Evolutionary conservation across 2,888 invertebrate species (phyloP).

Genomic region (Electrophaes corylata): DNA sequence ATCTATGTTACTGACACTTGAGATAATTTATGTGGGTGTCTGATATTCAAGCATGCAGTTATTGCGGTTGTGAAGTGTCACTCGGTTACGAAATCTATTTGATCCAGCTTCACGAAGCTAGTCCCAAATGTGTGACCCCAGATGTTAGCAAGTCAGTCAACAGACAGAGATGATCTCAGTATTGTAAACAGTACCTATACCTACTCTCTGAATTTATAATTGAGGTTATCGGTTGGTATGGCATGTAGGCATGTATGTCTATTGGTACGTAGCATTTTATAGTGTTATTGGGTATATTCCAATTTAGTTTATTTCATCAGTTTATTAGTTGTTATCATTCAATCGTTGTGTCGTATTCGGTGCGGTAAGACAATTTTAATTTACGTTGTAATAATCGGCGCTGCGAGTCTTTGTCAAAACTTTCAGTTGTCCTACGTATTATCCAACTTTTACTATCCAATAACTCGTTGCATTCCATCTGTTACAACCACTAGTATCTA

Average conservation of each 20-base stretch:
- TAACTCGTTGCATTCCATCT: slow-evolving; percentile 21
- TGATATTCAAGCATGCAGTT: slow-evolving; percentile 29
- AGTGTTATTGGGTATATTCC: not conserved
- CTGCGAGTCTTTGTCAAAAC: slow-evolving; percentile 12
- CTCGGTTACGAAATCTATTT: slow-evolving; percentile 31
- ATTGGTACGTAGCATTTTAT: not conserved
- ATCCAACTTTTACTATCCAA: slow-evolving; percentile 20
- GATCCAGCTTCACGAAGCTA: slow-evolving; percentile 7
- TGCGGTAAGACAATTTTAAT: slow-evolving; percentile 1
- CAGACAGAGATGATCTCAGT: slow-evolving; percentile 50
- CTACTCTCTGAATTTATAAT: slow-evolving; percentile 22
- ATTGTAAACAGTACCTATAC: slow-evolving; percentile 40
- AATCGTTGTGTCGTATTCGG: not conserved
- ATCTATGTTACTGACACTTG: not conserved
- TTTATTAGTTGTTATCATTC: not conserved
- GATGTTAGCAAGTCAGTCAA: slow-evolving; percentile 22
- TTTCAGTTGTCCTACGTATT: slow-evolving; percentile 16
- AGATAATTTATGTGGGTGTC: slow-evolving; percentile 18
- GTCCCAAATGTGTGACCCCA: slow-evolving; percentile 17
- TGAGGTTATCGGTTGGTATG: slow-evolving; percentile 16
- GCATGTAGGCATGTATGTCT: not conserved
- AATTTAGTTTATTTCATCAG: not conserved
- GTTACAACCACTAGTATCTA: slow-evolving; percentile 21
- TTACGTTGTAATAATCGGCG: slow-evolving; percentile 4
- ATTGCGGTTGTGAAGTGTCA: slow-evolving; percentile 28